Percentiles rank a stretch among this genome's conserved stretches.
phyloP scores from a whole-genome alignment of 64 coral and sea anemone genomes.

The Montipora sp. region DNA sequence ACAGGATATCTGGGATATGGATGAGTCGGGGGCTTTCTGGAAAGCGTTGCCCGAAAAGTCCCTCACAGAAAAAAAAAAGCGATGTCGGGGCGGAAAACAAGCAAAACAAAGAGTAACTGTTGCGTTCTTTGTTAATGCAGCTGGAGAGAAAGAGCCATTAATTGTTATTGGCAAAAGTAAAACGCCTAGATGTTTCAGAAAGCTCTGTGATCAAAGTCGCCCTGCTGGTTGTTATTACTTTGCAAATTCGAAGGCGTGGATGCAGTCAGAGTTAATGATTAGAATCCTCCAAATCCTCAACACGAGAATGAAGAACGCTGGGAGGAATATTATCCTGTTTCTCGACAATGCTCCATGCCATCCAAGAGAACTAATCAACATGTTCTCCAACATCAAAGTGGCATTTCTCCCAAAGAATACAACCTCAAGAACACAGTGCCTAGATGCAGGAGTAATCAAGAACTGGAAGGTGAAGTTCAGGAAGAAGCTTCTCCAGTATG shows the following conservation, averaged over 20 bases:
- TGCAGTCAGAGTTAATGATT: too few species aligned
- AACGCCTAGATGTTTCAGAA: neutral
- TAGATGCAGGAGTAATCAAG: neutral
- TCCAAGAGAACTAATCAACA: too few species aligned
- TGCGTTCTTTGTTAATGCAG: neutral
- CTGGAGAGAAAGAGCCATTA: too few species aligned
- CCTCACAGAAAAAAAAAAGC: neutral
- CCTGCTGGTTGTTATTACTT: neutral
- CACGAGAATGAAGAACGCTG: neutral
- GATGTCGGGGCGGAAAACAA: neutral
- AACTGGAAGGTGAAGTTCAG: constrained; percentile 1
- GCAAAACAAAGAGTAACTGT: constrained; percentile 3
- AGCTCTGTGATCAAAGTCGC: neutral
- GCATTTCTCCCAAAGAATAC: too few species aligned
- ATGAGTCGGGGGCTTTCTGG: neutral
- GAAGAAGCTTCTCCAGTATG: neutral
- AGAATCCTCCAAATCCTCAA: neutral
- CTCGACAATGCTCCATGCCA: neutral
- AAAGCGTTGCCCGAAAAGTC: too few species aligned
- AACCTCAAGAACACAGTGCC: too few species aligned
- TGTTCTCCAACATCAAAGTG: too few species aligned
- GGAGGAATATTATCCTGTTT: neutral
- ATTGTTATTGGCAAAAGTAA: neutral
- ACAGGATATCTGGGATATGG: neutral
- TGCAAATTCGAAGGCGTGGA: neutral